A percentile compares a stretch with the other conserved stretches of the same genome.
Evolutionary conservation across 2,888 invertebrate genomes (phyloP).

Genomic region (Didymodactylos carnosus): DNA sequence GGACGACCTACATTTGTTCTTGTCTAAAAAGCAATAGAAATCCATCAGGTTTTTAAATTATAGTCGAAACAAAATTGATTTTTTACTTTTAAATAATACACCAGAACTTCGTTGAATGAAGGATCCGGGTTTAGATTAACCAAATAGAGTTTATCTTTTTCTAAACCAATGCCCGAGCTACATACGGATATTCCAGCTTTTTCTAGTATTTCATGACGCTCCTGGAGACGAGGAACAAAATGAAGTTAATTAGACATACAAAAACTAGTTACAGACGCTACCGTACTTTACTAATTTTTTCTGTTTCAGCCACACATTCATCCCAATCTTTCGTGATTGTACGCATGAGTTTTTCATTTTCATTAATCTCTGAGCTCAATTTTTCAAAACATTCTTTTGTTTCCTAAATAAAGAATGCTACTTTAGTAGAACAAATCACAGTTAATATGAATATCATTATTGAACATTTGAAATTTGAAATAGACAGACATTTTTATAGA

Average conservation of each 20-base stretch:
- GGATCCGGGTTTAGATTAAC: constrained; percentile 98
- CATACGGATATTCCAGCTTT: constrained; percentile 97
- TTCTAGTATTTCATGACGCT: constrained; percentile 80
- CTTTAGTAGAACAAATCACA: too few species aligned
- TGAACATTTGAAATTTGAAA: too few species aligned
- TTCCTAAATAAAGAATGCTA: too few species aligned
- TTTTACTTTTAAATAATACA: constrained; percentile 78
- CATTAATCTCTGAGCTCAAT: constrained; percentile 2
- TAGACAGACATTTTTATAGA: too few species aligned
- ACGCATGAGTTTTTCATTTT: constrained; percentile 68
- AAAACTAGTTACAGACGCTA: neutral
- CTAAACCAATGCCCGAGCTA: constrained; percentile 83
- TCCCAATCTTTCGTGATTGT: constrained; percentile 97
- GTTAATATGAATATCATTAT: too few species aligned
- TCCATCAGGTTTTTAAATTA: too few species aligned
- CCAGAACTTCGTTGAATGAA: constrained; percentile 81
- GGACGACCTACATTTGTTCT: constrained; percentile 70
- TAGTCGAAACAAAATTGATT: too few species aligned
- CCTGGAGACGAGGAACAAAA: constrained; percentile 49
- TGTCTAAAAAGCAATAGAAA: constrained; percentile 54
- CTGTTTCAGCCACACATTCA: constrained; percentile 79
- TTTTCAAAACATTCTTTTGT: neutral
- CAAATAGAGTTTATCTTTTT: constrained; percentile 86
- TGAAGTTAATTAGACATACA: neutral
- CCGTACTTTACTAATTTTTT: constrained; percentile 37